Base-by-base conservation (phyloP, 1,140 invertebrate species). In the Nasonia longicornis region DNA sequence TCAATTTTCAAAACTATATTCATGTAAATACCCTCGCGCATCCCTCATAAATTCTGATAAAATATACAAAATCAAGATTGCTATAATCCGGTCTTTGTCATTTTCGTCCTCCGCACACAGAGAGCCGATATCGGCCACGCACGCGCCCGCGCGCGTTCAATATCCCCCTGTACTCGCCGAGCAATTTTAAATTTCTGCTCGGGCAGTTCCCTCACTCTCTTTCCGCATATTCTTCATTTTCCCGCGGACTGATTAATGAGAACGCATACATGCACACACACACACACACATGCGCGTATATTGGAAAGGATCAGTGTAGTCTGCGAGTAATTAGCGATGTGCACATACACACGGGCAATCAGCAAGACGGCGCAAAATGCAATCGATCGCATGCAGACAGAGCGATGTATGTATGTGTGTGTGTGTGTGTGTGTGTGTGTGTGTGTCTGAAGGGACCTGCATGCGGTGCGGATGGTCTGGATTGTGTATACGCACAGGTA, bases 261-360 rank as follows among this genome's bases (percentile, higher is more conserved):
- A 20, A 11, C 38, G 38, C 45, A 48, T 29, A 42, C 14, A 8
- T 35, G 16, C 35, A 45, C 38, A n/a, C 31, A 22, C 52, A n/a
- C 26, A 26, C 26, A 26, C 26, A 26, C 26, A 26, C 26, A 26
- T 45, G 14, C 20, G 52, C 52, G 0, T 58, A 58, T 58, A 58
- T 58, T 4, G 20, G 6, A 58, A 76, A 76, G 63, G 16, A 29
- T 35, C 31, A 75, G 64, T 67, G 29, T 10, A 38, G 38, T 29
- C 75, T 70, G 45, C 26, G 66, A 31, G 66, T 77, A 77, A 77
- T 77, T 77, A 77, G 42, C 66, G 42, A 69, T 3, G 20, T 66
- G 42, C 52, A 64, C 48, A 63, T 16, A 64, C 14, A 35, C 26
- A 71, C 22, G 14, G 29, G 3, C 66, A 70, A 78, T 78, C 45